Conservation (phyloP, 2,888 invertebrate genomes). For the Pyrocoelia pectoralis region DNA sequence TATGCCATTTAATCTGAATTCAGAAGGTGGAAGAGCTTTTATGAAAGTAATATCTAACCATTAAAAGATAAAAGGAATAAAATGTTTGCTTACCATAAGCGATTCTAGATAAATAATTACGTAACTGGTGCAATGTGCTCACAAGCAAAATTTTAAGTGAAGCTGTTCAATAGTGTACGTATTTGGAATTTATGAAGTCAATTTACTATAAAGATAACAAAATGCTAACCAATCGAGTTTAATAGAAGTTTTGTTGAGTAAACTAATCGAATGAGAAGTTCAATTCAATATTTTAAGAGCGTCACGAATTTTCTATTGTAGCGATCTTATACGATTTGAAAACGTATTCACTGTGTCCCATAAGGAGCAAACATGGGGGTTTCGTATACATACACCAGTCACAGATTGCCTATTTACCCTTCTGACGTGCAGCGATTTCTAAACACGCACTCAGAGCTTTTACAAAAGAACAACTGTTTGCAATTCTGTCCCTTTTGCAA, state of each 20-base stretch:
- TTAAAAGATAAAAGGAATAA: no score
- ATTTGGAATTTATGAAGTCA: not conserved
- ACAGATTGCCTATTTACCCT: constrained; percentile 51
- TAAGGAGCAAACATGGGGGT: constrained; percentile 37
- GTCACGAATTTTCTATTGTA: constrained; percentile 37
- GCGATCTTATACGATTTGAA: constrained; percentile 32
- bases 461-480: constrained; percentile 34
- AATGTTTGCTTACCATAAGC: no score
- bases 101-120: no score
- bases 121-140: no score
- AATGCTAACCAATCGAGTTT: constrained; percentile 19
- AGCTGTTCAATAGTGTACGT: no score
- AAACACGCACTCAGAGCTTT: constrained; percentile 32
- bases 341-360: constrained; percentile 27
- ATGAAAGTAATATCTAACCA: no score
- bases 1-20: no score
- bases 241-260: constrained; percentile 31
- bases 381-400: constrained; percentile 43
- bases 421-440: constrained; percentile 47
- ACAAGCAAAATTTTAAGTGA: no score
- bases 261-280: constrained; percentile 35
- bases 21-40: no score
- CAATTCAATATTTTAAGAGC: constrained; percentile 39
- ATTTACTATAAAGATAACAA: constrained; percentile 20
- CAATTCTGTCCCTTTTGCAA: constrained; percentile 30